Percentiles rank a stretch among this genome's conserved stretches.
Conservation (phyloP, 64 coral and sea anemone genomes). For the Catalaphyllia jardinei region DNA sequence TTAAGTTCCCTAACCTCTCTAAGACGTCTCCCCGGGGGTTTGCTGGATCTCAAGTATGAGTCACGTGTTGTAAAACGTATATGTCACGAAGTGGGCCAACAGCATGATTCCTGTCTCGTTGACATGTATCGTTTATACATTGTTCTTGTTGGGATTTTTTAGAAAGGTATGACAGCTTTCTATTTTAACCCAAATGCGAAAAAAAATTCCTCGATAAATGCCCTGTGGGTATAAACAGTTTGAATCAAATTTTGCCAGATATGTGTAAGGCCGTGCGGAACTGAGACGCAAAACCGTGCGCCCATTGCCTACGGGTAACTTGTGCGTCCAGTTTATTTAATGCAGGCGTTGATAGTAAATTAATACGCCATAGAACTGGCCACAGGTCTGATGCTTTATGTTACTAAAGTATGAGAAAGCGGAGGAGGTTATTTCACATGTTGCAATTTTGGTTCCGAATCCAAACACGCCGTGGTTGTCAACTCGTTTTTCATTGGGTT, state of each 20-base stretch:
- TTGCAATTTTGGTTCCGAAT: no score
- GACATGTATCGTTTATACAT: slow-evolving; percentile 23
- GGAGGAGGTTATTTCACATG: neutral
- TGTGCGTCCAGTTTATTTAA: slow-evolving; percentile 44
- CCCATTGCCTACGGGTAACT: neutral
- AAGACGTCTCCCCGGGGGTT: slow-evolving; percentile 59
- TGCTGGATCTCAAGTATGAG: slow-evolving; percentile 51
- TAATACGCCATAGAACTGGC: neutral
- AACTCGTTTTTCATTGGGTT: no score
- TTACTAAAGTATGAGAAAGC: neutral
- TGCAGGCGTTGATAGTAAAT: slow-evolving; percentile 30
- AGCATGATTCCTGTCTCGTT: slow-evolving; percentile 26
- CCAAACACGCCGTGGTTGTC: no score
- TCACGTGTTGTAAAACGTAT: no score
- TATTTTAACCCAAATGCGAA: slow-evolving; percentile 37
- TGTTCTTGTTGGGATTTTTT: slow-evolving; percentile 12
- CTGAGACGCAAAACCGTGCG: slow-evolving; percentile 36
- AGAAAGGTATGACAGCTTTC: slow-evolving; percentile 29
- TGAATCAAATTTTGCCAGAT: neutral
- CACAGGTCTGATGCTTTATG: neutral
- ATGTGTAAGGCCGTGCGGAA: slow-evolving; percentile 8
- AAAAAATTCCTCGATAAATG: neutral
- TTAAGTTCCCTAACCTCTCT: no score
- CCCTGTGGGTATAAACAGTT: slow-evolving; percentile 5
- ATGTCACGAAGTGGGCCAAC: slow-evolving; percentile 27